Conservation (phyloP, 2,888 invertebrate species). For the Amiota communis region DNA sequence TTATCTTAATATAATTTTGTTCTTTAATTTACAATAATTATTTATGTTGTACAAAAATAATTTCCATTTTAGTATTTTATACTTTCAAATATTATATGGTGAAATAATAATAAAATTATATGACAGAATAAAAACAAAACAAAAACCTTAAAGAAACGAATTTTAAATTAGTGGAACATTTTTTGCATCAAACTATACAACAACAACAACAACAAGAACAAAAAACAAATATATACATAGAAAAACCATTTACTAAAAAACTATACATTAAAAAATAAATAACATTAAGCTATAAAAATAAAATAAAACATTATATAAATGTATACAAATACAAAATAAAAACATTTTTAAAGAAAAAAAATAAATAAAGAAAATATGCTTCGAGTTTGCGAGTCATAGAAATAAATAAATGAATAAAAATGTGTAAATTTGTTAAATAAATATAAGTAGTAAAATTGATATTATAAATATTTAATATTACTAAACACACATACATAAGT, state of each 20-base stretch:
- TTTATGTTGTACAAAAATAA: constrained; percentile 45
- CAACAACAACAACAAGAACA: constrained; percentile 31
- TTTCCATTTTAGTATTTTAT: constrained; percentile 51
- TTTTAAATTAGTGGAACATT: constrained; percentile 72
- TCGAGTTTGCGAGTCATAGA: constrained; percentile 30
- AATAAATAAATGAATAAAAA: constrained; percentile 33
- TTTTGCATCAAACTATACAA: constrained; percentile 61
- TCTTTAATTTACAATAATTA: background rate
- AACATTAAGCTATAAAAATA: constrained; percentile 30
- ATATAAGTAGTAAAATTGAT: constrained; percentile 57
- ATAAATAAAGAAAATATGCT: constrained; percentile 29
- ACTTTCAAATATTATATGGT: constrained; percentile 64
- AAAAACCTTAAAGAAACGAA: constrained; percentile 70
- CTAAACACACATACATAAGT: constrained; percentile 18
- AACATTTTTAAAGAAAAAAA: constrained; percentile 39
- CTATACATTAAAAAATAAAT: constrained; percentile 20
- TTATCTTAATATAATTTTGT: too few species aligned
- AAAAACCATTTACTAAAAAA: constrained; percentile 24
- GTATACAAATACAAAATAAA: constrained; percentile 37
- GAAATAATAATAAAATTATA: constrained; percentile 62
- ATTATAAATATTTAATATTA: constrained; percentile 27
- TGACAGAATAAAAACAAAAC: constrained; percentile 65
- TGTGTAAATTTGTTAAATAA: constrained; percentile 58
- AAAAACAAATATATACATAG: constrained; percentile 27
- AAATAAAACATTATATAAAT: constrained; percentile 35